These are phyloP conservation scores for Palythoa caribaeorum DNA, from an alignment of 92 coral and sea anemone genomes.

Conservation along the genomic window DNA sequence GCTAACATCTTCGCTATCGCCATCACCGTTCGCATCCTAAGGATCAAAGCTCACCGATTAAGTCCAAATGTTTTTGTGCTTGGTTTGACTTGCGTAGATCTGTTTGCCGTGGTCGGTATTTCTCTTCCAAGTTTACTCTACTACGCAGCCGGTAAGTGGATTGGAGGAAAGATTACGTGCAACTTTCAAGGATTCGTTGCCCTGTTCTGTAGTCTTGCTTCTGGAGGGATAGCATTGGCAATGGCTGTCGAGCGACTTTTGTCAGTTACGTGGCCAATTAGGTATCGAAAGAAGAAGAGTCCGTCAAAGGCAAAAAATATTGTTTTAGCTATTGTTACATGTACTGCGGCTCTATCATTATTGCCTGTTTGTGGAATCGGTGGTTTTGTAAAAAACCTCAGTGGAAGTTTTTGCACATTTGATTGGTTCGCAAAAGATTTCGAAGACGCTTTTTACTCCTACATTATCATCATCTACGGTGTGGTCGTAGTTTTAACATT, in stretches of 20 bases:
- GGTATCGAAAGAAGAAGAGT: background rate
- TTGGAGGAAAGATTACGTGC: background rate
- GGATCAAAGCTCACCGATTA: constrained; percentile 23
- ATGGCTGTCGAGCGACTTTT: constrained; percentile 24
- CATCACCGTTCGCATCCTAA: constrained; percentile 24
- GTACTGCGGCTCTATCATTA: background rate
- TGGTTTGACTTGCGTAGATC: constrained; percentile 23
- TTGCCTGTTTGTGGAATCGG: constrained; percentile 40
- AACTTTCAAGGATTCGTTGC: constrained; percentile 39
- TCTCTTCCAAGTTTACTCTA: background rate
- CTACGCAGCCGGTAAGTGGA: background rate
- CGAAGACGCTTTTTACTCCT: constrained; percentile 24
- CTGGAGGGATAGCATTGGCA: constrained; percentile 33
- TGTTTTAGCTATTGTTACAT: constrained; percentile 2
- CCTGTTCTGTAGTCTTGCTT: constrained; percentile 27
- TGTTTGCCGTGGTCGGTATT: constrained; percentile 21
- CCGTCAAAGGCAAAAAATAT: constrained; percentile 2
- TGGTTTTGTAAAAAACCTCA: constrained; percentile 16
- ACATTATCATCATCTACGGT: background rate
- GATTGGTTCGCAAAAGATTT: constrained; percentile 31
- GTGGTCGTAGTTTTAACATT: background rate
- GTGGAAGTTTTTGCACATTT: constrained; percentile 31
- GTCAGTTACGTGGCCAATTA: constrained; percentile 4
- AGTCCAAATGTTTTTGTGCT: constrained; percentile 36
- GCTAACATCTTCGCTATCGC: constrained; percentile 12